Conservation (phyloP, 2,888 invertebrate genomes). For the Macrosiphum euphorbiae region DNA sequence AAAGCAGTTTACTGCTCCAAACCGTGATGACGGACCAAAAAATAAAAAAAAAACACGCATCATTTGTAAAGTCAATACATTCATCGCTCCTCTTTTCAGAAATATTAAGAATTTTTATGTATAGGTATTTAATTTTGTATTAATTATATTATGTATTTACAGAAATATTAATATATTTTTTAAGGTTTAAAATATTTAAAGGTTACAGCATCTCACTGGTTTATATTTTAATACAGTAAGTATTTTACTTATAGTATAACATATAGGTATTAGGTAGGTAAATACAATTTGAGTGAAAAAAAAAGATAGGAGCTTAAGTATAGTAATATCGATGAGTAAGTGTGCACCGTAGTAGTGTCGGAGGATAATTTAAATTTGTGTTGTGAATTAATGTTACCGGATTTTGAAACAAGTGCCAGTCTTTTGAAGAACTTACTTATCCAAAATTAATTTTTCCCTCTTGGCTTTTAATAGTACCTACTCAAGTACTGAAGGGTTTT, state of each 20-base stretch:
- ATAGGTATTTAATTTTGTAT: background rate
- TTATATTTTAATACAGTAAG: background rate
- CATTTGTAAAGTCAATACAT: too few species aligned
- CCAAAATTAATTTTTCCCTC: background rate
- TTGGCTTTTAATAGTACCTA: background rate
- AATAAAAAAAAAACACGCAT: too few species aligned
- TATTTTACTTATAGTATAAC: background rate
- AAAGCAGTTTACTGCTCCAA: too few species aligned
- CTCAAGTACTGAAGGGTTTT: background rate
- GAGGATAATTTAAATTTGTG: background rate
- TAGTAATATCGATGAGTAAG: background rate
- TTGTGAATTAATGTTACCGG: background rate
- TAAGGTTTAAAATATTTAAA: background rate
- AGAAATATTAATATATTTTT: background rate
- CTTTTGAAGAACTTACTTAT: background rate
- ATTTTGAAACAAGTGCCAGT: background rate
- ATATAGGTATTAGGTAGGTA: background rate
- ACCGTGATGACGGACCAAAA: too few species aligned
- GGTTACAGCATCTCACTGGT: too few species aligned
- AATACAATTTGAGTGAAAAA: background rate
- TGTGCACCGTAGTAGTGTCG: background rate
- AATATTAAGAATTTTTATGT: background rate
- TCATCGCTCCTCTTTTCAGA: background rate
- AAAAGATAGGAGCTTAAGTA: background rate
- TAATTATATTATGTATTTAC: background rate